Percentiles rank a stretch among this genome's conserved stretches.
Conservation (phyloP, 2,797 vertebrate species). For the Propithecus perrieri region DNA sequence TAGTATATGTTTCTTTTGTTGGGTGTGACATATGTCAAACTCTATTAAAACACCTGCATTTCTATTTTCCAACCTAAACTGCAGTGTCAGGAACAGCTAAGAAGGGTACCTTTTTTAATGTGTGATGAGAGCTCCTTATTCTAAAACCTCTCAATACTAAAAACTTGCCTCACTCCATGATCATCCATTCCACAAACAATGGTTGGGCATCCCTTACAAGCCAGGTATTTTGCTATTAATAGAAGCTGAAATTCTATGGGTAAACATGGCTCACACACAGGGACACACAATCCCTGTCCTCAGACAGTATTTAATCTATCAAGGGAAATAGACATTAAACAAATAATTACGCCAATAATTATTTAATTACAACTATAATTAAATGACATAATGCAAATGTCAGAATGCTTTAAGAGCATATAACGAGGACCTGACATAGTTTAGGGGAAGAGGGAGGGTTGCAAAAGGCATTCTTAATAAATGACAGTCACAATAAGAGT, state of each 20-base stretch:
- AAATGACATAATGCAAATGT: background rate
- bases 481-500: background rate
- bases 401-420: background rate
- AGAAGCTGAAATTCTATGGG: background rate
- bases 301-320: background rate
- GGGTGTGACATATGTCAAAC: background rate
- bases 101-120: background rate
- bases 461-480: background rate
- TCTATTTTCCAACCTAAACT: conserved; percentile 16
- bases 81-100: background rate
- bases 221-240: background rate
- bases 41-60: background rate
- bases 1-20: background rate
- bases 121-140: background rate
- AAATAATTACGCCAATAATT: background rate
- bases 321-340: background rate
- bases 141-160: background rate
- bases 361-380: background rate
- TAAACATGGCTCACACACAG: background rate
- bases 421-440: background rate
- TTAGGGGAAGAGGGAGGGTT: background rate
- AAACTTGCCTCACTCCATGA: background rate
- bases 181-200: background rate
- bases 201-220: background rate
- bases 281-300: background rate